These are phyloP conservation scores for Peromyscus nudipes DNA, from an alignment of 2,797 vertebrate species.

Conservation along the genomic window DNA sequence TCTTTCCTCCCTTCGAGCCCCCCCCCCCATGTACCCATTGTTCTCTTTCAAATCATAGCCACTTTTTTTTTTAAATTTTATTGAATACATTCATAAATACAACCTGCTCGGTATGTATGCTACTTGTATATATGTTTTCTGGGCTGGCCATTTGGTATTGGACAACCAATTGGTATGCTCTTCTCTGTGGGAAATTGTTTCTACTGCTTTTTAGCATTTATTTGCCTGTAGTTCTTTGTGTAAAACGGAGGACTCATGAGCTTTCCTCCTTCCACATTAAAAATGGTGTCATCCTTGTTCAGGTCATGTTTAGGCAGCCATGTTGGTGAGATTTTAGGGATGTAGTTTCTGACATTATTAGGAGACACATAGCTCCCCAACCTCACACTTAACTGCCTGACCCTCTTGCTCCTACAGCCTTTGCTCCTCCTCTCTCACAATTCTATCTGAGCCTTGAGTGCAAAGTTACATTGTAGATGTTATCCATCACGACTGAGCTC, in stretches of 20 bases:
- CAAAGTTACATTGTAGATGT: background rate
- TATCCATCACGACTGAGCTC: background rate
- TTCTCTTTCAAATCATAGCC: background rate
- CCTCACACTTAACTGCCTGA: background rate
- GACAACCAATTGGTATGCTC: background rate
- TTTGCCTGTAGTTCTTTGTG: background rate
- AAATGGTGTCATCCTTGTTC: background rate
- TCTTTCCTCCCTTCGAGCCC: background rate
- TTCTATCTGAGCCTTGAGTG: background rate
- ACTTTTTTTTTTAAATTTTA: background rate
- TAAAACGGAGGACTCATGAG: too few species aligned
- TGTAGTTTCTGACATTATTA: background rate
- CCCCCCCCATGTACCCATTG: background rate
- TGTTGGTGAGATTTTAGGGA: background rate
- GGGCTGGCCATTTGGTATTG: background rate
- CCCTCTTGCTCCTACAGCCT: background rate
- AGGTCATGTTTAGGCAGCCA: background rate
- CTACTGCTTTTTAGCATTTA: background rate
- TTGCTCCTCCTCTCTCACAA: too few species aligned
- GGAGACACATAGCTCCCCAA: background rate
- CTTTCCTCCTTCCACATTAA: background rate
- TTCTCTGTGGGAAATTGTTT: background rate
- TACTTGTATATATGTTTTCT: background rate
- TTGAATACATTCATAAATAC: background rate
- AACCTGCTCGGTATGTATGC: background rate